Percentiles rank a stretch among this genome's conserved stretches.
phyloP scores from a whole-genome alignment of 1,140 invertebrate genomes.

The Battus philenor region DNA sequence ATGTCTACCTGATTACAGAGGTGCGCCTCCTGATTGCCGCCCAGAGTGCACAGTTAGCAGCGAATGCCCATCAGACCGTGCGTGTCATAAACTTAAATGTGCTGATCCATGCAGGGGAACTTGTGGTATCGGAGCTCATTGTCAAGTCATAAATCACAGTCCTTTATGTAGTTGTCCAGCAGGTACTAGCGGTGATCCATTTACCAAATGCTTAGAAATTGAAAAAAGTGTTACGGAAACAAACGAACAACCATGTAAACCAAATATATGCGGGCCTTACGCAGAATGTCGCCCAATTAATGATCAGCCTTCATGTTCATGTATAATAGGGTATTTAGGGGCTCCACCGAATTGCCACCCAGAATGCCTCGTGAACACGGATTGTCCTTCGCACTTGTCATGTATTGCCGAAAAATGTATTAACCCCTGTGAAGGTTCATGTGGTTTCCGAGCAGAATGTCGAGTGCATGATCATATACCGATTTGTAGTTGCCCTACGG shows the following conservation, averaged over 20 bases:
- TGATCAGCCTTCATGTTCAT: conserved; percentile 83
- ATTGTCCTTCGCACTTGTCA: conserved; percentile 85
- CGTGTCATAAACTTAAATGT: conserved; percentile 85
- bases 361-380: conserved; percentile 87
- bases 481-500: conserved; percentile 83
- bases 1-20: conserved; percentile 79
- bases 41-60: conserved; percentile 85
- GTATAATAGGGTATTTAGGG: conserved; percentile 84
- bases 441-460: conserved; percentile 85
- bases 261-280: conserved; percentile 87
- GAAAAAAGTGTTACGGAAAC: conserved; percentile 60
- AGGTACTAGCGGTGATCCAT: conserved; percentile 82
- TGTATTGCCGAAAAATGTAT: conserved; percentile 87
- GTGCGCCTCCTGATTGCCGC: conserved; percentile 81
- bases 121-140: conserved; percentile 82
- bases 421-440: conserved; percentile 88
- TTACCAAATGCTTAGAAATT: conserved; percentile 76
- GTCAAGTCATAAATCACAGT: conserved; percentile 84
- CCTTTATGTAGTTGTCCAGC: conserved; percentile 84
- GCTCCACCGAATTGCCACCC: conserved; percentile 86
- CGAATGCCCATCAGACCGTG: conserved; percentile 81
- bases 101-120: conserved; percentile 82
- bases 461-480: conserved; percentile 86
- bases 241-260: conserved; percentile 78
- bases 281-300: conserved; percentile 78